phyloP scores from a whole-genome alignment of 1,140 invertebrate genomes.

The Arion vulgaris region DNA sequence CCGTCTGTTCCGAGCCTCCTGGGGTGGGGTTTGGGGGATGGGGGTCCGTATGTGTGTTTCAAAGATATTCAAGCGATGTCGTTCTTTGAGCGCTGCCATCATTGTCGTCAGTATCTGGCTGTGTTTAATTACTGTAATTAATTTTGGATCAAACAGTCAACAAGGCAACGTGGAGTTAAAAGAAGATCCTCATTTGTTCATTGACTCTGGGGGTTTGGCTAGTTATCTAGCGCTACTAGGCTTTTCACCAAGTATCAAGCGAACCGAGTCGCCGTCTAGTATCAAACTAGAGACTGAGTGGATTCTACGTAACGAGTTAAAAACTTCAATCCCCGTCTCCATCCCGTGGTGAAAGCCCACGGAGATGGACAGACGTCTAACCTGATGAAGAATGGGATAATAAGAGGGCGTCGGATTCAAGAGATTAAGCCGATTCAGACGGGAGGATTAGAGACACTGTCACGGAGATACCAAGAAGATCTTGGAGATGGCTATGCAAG shows the following conservation, averaged over 20 bases:
- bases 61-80: not conserved
- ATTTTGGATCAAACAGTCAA: conserved; percentile 8
- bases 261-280: not conserved
- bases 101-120: conserved; percentile 9
- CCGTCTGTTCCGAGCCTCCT: conserved; percentile 3
- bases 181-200: not conserved
- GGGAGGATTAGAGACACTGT: conserved; percentile 17
- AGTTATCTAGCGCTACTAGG: not conserved
- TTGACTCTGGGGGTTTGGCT: not conserved
- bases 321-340: not conserved
- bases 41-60: conserved; percentile 6
- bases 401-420: conserved; percentile 27
- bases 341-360: not conserved
- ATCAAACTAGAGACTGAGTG: not conserved
- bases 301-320: not conserved
- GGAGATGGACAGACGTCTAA: not conserved
- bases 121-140: conserved; percentile 28
- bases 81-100: not conserved
- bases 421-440: conserved; percentile 21
- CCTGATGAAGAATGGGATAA: conserved; percentile 19
- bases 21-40: conserved; percentile 17
- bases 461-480: conserved; percentile 1
- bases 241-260: conserved; percentile 9
- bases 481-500: not conserved
- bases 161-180: not conserved